Evolutionary conservation across 2,888 invertebrate genomes (phyloP).

Genomic region (Lasiommata megera): DNA sequence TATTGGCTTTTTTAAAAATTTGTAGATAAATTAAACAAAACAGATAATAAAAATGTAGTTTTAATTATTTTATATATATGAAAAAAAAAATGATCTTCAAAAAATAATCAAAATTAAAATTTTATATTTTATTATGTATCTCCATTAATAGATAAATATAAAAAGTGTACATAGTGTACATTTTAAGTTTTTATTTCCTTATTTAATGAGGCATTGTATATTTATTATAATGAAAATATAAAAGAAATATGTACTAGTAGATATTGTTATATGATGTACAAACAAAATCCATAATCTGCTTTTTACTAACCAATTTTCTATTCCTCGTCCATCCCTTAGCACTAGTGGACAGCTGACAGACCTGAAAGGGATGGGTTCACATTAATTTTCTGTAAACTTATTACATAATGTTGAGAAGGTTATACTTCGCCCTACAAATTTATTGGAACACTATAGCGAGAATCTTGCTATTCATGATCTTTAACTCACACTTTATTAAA

Average conservation of each 20-base stretch:
- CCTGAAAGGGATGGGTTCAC: constrained; percentile 79
- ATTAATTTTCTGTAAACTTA: constrained; percentile 67
- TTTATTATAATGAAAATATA: neutral
- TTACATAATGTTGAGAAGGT: constrained; percentile 79
- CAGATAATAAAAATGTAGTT: no score
- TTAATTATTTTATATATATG: no score
- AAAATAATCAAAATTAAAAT: no score
- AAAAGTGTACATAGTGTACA: neutral
- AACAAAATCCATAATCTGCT: constrained; percentile 8
- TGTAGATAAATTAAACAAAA: no score
- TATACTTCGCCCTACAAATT: constrained; percentile 59
- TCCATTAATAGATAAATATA: no score
- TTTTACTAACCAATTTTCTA: constrained; percentile 87
- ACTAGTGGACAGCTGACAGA: constrained; percentile 87
- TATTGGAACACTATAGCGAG: constrained; percentile 21
- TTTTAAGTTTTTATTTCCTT: neutral
- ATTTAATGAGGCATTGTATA: neutral
- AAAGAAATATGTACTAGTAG: neutral
- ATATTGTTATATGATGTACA: neutral
- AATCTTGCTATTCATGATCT: constrained; percentile 5
- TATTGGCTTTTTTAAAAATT: no score
- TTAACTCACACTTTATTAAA: constrained; percentile 38
- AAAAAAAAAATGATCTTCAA: no score
- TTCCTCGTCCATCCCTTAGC: constrained; percentile 88
- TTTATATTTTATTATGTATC: no score